phyloP scores from a whole-genome alignment of 53 echinoderm and acorn worm species.

The Pentamera pediparva region DNA sequence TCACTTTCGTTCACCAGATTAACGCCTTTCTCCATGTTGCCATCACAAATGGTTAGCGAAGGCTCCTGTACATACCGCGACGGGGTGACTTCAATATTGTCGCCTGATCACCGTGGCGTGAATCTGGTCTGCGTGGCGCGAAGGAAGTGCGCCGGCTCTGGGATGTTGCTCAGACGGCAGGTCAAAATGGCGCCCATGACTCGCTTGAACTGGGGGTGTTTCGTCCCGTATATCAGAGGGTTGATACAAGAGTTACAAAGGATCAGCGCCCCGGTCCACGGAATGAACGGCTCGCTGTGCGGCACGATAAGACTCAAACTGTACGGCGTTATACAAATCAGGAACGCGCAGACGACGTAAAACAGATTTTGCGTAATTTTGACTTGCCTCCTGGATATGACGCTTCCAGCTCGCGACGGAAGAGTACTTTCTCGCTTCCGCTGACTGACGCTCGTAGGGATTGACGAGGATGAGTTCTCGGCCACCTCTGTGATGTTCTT shows the following conservation, averaged over 20 bases:
- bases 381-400: slow-evolving; percentile 52
- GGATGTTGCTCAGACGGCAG: slow-evolving; percentile 57
- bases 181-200: slow-evolving; percentile 74
- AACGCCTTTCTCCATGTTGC: background rate
- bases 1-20: background rate
- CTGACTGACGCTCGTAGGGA: slow-evolving; percentile 55
- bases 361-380: slow-evolving; percentile 93
- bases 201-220: slow-evolving; percentile 81
- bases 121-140: slow-evolving; percentile 49
- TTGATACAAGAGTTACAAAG: slow-evolving; percentile 80
- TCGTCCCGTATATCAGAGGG: slow-evolving; percentile 80
- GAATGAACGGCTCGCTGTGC: slow-evolving; percentile 77
- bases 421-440: slow-evolving; percentile 61
- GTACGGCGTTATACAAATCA: slow-evolving; percentile 87
- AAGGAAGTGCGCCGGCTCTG: slow-evolving; percentile 79
- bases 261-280: slow-evolving; percentile 85
- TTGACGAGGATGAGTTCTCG: slow-evolving; percentile 68
- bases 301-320: slow-evolving; percentile 82
- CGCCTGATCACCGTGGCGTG: background rate
- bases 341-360: slow-evolving; percentile 87
- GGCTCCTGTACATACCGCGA: no score
- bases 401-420: slow-evolving; percentile 50
- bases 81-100: background rate
- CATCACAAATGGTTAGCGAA: slow-evolving; percentile 19
- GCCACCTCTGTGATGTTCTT: slow-evolving; percentile 72